Evolutionary conservation across 2,888 invertebrate species (phyloP).

Genomic region (Drosophila neoperkinsi): DNA sequence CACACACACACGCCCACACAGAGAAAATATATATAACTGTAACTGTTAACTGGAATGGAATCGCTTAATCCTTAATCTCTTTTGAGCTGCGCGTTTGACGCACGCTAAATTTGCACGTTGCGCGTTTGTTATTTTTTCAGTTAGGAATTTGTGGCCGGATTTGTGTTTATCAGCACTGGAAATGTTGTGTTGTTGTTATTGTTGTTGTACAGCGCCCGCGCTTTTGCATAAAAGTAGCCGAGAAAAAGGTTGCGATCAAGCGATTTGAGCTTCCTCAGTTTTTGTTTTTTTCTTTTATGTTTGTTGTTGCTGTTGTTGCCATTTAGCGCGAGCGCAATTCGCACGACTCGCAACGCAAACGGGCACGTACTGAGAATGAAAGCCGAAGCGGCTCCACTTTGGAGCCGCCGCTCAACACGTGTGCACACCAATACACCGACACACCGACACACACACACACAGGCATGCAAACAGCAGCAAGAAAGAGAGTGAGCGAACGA

Average conservation of each 20-base stretch:
- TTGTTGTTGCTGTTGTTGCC: slow-evolving; percentile 20
- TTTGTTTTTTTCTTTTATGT: background rate
- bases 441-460: slow-evolving; percentile 15
- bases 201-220: slow-evolving; percentile 6
- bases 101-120: slow-evolving; percentile 33
- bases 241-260: slow-evolving; percentile 29
- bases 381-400: slow-evolving; percentile 53
- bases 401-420: slow-evolving; percentile 52
- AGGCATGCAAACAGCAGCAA: background rate
- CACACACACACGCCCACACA: background rate
- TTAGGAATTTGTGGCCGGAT: slow-evolving; percentile 12
- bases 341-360: slow-evolving; percentile 75
- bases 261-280: slow-evolving; percentile 15
- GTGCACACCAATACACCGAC: slow-evolving; percentile 18
- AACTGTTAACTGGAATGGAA: slow-evolving; percentile 7
- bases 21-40: slow-evolving; percentile 4
- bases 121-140: slow-evolving; percentile 17
- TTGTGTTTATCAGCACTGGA: slow-evolving; percentile 30
- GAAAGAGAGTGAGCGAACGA: slow-evolving; percentile 1
- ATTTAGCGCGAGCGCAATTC: slow-evolving; percentile 62
- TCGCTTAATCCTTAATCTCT: slow-evolving; percentile 48
- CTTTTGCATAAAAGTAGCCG: slow-evolving; percentile 11
- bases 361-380: slow-evolving; percentile 66
- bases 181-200: slow-evolving; percentile 4
- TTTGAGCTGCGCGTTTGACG: slow-evolving; percentile 35